These are phyloP conservation scores for Diglossa cyanea DNA, from an alignment of 2,797 vertebrate genomes.

Conservation along the genomic window DNA sequence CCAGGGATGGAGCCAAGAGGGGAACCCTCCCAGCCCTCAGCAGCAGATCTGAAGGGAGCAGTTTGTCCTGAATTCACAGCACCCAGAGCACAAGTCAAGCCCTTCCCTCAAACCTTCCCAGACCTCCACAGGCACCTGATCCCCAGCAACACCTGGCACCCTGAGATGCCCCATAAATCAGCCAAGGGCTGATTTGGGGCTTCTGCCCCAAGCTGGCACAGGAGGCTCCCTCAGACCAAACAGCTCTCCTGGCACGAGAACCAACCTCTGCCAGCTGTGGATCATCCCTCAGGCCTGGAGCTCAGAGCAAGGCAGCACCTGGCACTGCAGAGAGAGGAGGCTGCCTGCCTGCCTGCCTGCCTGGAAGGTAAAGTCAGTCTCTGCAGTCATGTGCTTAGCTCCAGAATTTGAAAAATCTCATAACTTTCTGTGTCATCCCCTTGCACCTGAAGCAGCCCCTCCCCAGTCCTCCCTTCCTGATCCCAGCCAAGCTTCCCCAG, in stretches of 20 bases:
- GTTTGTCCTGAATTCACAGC: background rate
- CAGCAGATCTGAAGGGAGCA: background rate
- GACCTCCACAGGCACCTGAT: background rate
- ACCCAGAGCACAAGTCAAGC: background rate
- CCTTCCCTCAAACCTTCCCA: background rate
- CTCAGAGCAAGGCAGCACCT: background rate
- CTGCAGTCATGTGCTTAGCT: background rate
- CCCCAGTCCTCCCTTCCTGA: background rate
- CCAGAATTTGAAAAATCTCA: background rate
- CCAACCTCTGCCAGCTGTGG: background rate
- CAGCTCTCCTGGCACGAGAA: accelerated
- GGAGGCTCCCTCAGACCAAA: background rate
- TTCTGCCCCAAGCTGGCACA: background rate
- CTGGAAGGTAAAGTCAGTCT: background rate
- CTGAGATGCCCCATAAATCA: background rate
- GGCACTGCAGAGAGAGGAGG: background rate
- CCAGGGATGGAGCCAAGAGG: background rate
- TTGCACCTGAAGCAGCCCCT: background rate
- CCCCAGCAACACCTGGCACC: background rate
- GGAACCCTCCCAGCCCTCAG: conserved; percentile 43
- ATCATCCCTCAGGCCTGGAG: background rate
- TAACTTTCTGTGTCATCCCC: conserved; percentile 27
- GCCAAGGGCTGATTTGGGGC: background rate
- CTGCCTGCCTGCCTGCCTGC: background rate
- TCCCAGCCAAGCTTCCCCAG: background rate